Conservation (phyloP, 2,113 vertebrate genomes). For the Vanacampus margaritifer region DNA sequence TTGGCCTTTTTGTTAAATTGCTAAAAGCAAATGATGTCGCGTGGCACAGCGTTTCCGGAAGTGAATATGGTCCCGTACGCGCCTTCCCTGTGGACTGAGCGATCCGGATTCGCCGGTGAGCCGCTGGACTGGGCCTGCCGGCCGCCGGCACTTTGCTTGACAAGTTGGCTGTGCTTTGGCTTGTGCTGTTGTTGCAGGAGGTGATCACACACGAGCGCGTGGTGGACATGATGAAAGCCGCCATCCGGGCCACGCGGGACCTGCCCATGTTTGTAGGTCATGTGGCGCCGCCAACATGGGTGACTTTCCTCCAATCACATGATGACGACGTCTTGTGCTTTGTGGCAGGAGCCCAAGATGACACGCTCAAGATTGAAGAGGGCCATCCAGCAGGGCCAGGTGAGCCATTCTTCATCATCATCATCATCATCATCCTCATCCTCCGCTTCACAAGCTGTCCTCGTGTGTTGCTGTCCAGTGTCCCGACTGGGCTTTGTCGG, state of each 20-base stretch:
- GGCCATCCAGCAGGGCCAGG: constrained; percentile 88
- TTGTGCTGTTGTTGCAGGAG: constrained; percentile 72
- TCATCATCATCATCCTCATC: neutral
- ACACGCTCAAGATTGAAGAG: constrained; percentile 94
- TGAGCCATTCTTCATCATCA: constrained; percentile 51
- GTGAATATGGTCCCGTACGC: too few relatives aligned
- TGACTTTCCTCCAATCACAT: neutral
- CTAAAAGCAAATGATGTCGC: too few relatives aligned
- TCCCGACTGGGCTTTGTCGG: constrained; percentile 34
- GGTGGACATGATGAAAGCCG: constrained; percentile 96
- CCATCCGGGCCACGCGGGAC: constrained; percentile 89
- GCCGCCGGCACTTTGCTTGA: too few relatives aligned
- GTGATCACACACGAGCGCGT: constrained; percentile 95
- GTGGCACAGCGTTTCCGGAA: too few relatives aligned
- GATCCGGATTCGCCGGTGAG: too few relatives aligned
- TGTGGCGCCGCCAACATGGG: neutral
- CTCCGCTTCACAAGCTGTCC: neutral
- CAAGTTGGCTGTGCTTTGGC: neutral
- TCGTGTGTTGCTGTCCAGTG: constrained; percentile 10
- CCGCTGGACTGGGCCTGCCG: too few relatives aligned
- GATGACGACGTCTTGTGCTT: neutral
- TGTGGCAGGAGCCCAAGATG: constrained; percentile 90
- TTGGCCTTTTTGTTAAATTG: too few relatives aligned
- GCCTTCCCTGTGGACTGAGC: too few relatives aligned
- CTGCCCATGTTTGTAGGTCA: constrained; percentile 89